Percentiles rank a stretch among this genome's conserved stretches.
These are phyloP conservation scores for Patagioenas fasciata DNA, from an alignment of 2,113 vertebrate genomes.

Conservation along the genomic window DNA sequence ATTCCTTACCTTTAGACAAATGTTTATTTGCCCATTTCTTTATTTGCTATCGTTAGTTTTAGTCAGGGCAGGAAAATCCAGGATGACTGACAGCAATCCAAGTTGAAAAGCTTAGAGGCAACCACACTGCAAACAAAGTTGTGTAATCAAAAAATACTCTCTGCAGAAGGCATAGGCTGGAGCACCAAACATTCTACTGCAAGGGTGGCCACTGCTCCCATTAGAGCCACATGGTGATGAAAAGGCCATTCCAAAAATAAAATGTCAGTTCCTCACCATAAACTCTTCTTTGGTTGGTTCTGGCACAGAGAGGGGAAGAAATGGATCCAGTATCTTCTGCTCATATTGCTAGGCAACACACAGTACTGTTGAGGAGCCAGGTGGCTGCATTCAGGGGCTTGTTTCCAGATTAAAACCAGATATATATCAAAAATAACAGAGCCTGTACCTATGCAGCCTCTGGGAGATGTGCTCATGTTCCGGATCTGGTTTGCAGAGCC, in stretches of 20 bases:
- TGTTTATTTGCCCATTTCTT: background rate
- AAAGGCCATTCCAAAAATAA: background rate
- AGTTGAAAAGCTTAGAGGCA: background rate
- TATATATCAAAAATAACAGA: constrained; percentile 16
- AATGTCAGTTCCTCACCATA: background rate
- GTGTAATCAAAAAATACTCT: background rate
- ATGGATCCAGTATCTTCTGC: background rate
- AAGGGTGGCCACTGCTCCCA: background rate
- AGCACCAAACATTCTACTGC: background rate
- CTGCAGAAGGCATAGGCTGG: background rate
- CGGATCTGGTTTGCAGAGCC: background rate
- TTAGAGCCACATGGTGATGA: background rate
- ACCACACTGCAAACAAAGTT: background rate
- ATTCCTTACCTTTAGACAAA: background rate
- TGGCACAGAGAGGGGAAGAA: background rate
- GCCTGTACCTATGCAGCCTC: constrained; percentile 22
- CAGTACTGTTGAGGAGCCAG: background rate
- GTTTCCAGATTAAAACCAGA: constrained; percentile 53
- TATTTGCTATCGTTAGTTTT: background rate
- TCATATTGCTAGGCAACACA: background rate
- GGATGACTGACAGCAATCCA: background rate
- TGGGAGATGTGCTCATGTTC: constrained; percentile 12
- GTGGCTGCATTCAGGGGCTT: constrained; percentile 8
- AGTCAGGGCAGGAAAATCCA: background rate
- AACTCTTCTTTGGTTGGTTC: background rate